Evolutionary conservation across 1,140 invertebrate genomes (phyloP), one percentile per base, ranked within the genome.

Genomic region (Cardiocondyla obscurior): DNA sequence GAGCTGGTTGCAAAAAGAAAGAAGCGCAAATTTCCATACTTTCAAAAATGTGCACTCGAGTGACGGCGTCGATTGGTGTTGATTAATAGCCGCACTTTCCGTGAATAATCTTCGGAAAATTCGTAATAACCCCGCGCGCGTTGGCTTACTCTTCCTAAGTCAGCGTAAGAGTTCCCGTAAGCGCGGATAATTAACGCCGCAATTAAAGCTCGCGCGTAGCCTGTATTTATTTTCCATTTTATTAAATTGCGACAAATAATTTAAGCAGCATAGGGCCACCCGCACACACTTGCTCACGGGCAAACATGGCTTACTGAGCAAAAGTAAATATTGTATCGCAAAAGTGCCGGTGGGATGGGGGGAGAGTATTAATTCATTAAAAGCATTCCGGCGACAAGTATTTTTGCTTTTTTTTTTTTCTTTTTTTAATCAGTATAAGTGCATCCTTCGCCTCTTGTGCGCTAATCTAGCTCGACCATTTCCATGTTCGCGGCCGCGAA

Each of bases 391-490:
- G 69, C 57, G 69, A 74, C 81, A 62, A 74, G 70, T 74, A 74
- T 62, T 49, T 57, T 49, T 44, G 25, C 42, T 69, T 83, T 58
- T 64, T 53, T 76, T 58, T 74, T 83, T 64, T 53, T 76, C 72
- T 74, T 83, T 83, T 83, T 83, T 83, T 79, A 83, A 83, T 83
- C 81, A 67, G 72, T 44, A 64, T 83, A 83, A 83, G 81, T 79
- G 81, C 81, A 83, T 64, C 36, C 73, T 44, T 67, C 74, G 60
- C 77, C 58, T 36, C 69, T 57, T 14, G 72, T 39, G 57, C 46
- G 73, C 60, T 77, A 79, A 83, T 79, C 62, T 57, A 65, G 39
- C 39, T 33, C 49, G 74, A 83, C 33, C 73, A 58, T 82, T 76
- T 76, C 46, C 44, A 33, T 53, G 60, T 53, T 58, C 58, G 57